These are phyloP conservation scores for Heliconius erato DNA, from an alignment of 2,888 invertebrate genomes.

Conservation along the genomic window DNA sequence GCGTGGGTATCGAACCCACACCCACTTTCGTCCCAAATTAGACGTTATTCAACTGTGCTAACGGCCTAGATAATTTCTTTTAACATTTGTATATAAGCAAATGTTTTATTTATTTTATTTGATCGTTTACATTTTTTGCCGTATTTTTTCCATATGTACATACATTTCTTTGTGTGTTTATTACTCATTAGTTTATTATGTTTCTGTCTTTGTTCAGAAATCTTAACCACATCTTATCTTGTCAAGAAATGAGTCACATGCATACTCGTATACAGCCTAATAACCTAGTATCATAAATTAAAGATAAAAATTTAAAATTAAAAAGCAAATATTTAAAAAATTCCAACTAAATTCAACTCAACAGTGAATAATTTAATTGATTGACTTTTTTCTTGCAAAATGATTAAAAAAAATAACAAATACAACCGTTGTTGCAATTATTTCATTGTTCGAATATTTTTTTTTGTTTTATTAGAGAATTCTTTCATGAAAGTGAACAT, in stretches of 20 bases:
- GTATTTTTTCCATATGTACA: background rate
- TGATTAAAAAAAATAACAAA: background rate
- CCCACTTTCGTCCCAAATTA: background rate
- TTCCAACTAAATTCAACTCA: background rate
- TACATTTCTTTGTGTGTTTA: background rate
- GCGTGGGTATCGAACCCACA: background rate
- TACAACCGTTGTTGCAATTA: background rate
- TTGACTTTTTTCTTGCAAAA: background rate
- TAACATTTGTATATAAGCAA: too few species aligned
- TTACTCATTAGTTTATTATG: constrained; percentile 1
- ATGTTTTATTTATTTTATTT: background rate
- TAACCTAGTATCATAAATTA: background rate
- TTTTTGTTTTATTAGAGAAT: background rate
- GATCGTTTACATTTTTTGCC: background rate
- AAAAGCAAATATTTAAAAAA: background rate
- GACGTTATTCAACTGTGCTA: background rate
- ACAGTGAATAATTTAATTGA: background rate
- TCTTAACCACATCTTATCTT: background rate
- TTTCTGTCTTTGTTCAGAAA: background rate
- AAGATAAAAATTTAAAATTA: background rate
- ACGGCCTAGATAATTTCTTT: too few species aligned
- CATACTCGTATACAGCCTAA: background rate
- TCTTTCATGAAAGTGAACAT: too few species aligned
- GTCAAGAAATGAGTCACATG: background rate
- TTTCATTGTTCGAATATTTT: background rate